Conservation (phyloP, 2,888 invertebrate species). For the Myathropa florea region DNA sequence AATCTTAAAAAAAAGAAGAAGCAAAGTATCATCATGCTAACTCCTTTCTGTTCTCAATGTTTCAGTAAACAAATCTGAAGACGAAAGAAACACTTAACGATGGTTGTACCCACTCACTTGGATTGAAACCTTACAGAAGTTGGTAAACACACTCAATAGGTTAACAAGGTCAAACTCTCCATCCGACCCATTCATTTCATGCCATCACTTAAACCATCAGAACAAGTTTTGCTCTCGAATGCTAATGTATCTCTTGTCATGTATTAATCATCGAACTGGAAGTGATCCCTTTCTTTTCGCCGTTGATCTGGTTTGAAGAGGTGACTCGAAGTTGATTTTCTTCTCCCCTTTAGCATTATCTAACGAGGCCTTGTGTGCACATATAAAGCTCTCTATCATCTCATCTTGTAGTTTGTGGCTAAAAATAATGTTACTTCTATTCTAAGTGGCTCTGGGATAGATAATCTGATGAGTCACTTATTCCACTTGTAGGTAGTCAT, state of each 20-base stretch:
- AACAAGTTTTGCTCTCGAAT: background rate
- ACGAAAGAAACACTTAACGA: background rate
- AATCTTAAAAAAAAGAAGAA: background rate
- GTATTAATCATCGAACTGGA: background rate
- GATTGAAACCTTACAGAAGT: background rate
- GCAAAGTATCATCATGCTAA: background rate
- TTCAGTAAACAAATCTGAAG: background rate
- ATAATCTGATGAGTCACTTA: background rate
- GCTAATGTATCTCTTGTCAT: background rate
- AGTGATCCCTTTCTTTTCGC: background rate
- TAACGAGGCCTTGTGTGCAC: background rate
- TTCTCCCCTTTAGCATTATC: background rate
- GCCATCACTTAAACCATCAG: background rate
- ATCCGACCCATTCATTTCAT: background rate
- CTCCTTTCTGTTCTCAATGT: background rate
- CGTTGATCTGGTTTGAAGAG: background rate
- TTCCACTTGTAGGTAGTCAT: background rate
- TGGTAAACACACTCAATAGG: background rate
- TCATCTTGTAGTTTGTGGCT: background rate
- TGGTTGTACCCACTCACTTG: background rate
- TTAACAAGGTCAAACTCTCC: background rate
- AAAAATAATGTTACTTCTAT: background rate
- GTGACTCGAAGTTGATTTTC: background rate
- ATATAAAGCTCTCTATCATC: background rate
- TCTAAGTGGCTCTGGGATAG: background rate